Percentiles rank a stretch among this genome's conserved stretches.
Conservation (phyloP, 2,888 invertebrate species). For the Ypsolopha scabrella region DNA sequence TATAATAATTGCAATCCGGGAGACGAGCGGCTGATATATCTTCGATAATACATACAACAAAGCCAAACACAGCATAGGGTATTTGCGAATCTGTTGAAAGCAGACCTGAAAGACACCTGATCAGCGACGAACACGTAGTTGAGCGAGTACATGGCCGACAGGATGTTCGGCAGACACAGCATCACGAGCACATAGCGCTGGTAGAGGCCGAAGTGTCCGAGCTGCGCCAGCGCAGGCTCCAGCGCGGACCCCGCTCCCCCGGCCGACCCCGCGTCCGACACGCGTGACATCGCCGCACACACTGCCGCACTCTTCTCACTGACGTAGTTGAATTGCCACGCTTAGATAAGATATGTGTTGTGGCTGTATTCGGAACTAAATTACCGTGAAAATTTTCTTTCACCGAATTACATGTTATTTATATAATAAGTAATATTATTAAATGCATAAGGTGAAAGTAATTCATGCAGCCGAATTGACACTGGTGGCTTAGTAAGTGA, state of each 20-base stretch:
- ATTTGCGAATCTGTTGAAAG: not conserved
- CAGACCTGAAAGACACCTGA: conserved; percentile 65
- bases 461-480: too few relatives aligned
- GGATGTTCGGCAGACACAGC: conserved; percentile 56
- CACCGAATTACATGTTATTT: too few relatives aligned
- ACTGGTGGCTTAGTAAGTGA: too few relatives aligned
- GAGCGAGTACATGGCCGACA: conserved; percentile 64
- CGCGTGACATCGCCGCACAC: not conserved
- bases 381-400: not conserved
- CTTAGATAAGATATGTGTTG: not conserved
- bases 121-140: conserved; percentile 71
- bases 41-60: too few relatives aligned
- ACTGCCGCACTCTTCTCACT: not conserved
- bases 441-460: too few relatives aligned
- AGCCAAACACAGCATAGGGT: too few relatives aligned
- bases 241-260: conserved; percentile 17
- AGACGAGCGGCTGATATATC: too few relatives aligned
- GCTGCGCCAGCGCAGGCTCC: conserved; percentile 40
- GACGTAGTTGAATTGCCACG: not conserved
- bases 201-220: conserved; percentile 54
- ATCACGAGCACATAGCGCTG: conserved; percentile 43
- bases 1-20: too few relatives aligned
- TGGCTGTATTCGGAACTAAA: not conserved
- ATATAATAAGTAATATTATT: too few relatives aligned
- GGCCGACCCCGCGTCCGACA: not conserved